Evolutionary conservation across 2,888 invertebrate genomes (phyloP).

Genomic region (Heliconius charithonia): DNA sequence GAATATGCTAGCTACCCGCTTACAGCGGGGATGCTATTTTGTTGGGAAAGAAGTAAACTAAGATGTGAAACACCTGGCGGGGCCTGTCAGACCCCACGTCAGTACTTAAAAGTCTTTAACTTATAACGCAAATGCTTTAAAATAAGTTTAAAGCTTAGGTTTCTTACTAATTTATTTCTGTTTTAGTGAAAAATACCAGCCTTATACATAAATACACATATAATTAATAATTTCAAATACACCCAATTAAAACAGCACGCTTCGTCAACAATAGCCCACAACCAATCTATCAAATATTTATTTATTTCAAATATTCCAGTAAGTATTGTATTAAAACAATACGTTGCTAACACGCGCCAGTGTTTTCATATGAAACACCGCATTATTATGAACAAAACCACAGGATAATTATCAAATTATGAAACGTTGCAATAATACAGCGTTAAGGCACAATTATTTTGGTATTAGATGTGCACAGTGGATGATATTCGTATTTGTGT

Average conservation of each 20-base stretch:
- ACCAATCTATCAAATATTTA: slow-evolving; percentile 20
- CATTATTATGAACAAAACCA: slow-evolving; percentile 31
- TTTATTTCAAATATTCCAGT: slow-evolving; percentile 12
- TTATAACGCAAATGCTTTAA: too few species aligned
- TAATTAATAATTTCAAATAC: background rate
- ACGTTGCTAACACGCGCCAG: background rate
- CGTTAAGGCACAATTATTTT: background rate
- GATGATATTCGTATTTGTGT: slow-evolving; percentile 5
- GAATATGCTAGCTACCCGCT: too few species aligned
- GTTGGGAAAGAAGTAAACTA: too few species aligned
- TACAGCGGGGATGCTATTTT: too few species aligned
- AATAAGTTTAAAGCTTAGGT: background rate
- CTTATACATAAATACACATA: background rate
- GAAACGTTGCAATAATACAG: background rate
- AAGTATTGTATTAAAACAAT: slow-evolving; percentile 22
- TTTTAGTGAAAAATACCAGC: background rate
- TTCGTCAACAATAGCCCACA: slow-evolving; percentile 8
- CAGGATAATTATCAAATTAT: slow-evolving; percentile 29
- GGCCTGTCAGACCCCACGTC: too few species aligned
- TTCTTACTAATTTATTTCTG: background rate
- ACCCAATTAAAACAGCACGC: background rate
- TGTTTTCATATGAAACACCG: slow-evolving; percentile 28
- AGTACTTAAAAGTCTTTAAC: too few species aligned
- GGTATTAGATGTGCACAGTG: slow-evolving; percentile 4
- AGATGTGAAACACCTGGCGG: too few species aligned